Evolutionary conservation across 2,113 vertebrate genomes (phyloP), one percentile per base, ranked within the genome.

Genomic region (Neotoma lepida): DNA sequence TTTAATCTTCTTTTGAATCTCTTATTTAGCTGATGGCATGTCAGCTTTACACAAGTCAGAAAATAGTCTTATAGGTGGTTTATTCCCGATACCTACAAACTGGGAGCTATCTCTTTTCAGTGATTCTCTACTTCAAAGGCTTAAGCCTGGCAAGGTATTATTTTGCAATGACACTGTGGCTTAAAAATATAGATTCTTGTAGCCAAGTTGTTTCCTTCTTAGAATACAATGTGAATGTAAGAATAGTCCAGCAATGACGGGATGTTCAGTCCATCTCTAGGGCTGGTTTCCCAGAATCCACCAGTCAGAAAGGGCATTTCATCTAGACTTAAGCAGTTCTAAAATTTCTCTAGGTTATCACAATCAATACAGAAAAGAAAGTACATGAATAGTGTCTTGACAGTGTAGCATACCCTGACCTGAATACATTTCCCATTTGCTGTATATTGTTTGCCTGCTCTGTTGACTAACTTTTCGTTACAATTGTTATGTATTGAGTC

Each of bases 251-350:
- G 24, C 56, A 88, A 5, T 86, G 90, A 64, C 17, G 24, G 49
- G 20, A 49, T 54, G 22, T 64, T 51, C 33, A 39, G 74, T 7
- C 51, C 68, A 44, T 85, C 41, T 51, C 90, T 49, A 84, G n/a
- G 22, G 81, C 64, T 91, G 71, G 15, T 44, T 54, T 49, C 35
- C 66, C 13, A 95, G 86, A 89, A 63, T 35, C 49, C 54, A 68
- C 41, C 24, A 20, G 26, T 78, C 73, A 89, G 77, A 81, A 89
- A 78, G 9, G 93, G 41, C 54, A 86, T 87, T 88, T 94, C 20
- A 30, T 94, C 89, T 94, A 94, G 61, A 74, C 87, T 90, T 18
- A 70, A 89, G 58, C n/a, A 73, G 28, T 76, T 63, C 54, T 82
- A 41, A 86, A 86, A 63, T 39, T 68, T 51, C 8, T 81, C 63